Base-by-base conservation (phyloP, 2,113 vertebrate species). In the Trogon surrucura region DNA sequence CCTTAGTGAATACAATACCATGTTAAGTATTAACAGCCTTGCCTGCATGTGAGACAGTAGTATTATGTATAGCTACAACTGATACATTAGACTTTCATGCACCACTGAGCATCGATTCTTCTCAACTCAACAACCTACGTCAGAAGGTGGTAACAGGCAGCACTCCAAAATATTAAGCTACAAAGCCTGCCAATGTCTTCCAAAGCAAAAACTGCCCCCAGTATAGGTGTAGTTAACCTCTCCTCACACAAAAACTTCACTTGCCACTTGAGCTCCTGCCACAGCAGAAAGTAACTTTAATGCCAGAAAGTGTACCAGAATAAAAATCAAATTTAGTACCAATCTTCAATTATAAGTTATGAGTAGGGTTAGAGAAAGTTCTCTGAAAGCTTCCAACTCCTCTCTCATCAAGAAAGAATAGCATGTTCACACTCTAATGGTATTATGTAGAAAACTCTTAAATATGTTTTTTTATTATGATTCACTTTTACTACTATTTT, bases 1-100 rank as follows among this genome's bases (percentile, higher is more conserved):
- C n/a, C 47, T 71, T 51, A 12, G 30, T 75, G 15, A 85, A 70
- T 8, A 85, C 71, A 89, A 89, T 80, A 8, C 8, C 0, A 1
- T 66, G 67, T 89, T 91, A 94, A 96, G 74, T 50, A 88, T 96
- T 94, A 96, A 95, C 88, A 85, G 84, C 48, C 47, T 67, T 77
- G 50, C 36, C 71, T 74, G 60, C 54, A 21, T 3, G 32, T 66
- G 60, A 80, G 74, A 89, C 78, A 73, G 54, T 62, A 44, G 34
- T 56, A 94, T 93, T 93, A 90, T 51, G 64, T 88, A 53, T 5
- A 41, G 79, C 71, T 93, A 78, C 56, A 66, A 48, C 10, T 80
- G 66, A 70, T 44, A 88, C 2, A 2, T 4, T 88, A 82, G 91
- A 44, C 79, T 90, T 91, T 45, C 71, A 88, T 13, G 79, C 78